A percentile compares a stretch with the other conserved stretches of the same genome.
Evolutionary conservation across 2,888 invertebrate species (phyloP).

Genomic region (Cataglyphis rosenhaueri): DNA sequence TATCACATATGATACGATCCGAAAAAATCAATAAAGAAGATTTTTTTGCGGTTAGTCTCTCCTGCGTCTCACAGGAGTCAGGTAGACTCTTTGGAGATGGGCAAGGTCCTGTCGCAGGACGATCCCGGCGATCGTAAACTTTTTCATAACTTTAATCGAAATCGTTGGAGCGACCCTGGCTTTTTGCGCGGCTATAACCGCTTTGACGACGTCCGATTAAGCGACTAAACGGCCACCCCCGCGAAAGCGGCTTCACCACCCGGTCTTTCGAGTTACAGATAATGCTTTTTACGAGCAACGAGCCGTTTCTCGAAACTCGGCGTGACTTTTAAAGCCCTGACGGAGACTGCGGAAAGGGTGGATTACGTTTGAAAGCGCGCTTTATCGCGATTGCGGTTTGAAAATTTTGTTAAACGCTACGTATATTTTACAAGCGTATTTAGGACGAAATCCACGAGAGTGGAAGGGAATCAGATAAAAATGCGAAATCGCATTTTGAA

Average conservation of each 20-base stretch:
- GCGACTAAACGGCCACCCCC: constrained; percentile 56
- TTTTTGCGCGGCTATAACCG: constrained; percentile 28
- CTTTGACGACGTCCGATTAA: constrained; percentile 60
- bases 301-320: constrained; percentile 48
- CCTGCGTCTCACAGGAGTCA: neutral
- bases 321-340: constrained; percentile 48
- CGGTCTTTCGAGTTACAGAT: constrained; percentile 55
- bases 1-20: neutral
- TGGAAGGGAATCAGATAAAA: neutral
- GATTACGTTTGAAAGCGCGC: constrained; percentile 30
- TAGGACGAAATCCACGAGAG: neutral
- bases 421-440: neutral
- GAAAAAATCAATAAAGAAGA: constrained; percentile 56
- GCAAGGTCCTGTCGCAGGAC: constrained; percentile 21
- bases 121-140: constrained; percentile 68
- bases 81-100: constrained; percentile 17
- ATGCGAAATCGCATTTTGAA: neutral
- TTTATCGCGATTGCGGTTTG: constrained; percentile 15
- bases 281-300: constrained; percentile 62
- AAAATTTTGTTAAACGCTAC: constrained; percentile 18
- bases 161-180: constrained; percentile 55
- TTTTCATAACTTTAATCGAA: constrained; percentile 79
- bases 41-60: neutral
- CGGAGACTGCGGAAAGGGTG: constrained; percentile 21
- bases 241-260: constrained; percentile 32